A percentile compares a stretch with the other conserved stretches of the same genome.
Conservation (phyloP, 2,888 invertebrate genomes). For the Cancer borealis region DNA sequence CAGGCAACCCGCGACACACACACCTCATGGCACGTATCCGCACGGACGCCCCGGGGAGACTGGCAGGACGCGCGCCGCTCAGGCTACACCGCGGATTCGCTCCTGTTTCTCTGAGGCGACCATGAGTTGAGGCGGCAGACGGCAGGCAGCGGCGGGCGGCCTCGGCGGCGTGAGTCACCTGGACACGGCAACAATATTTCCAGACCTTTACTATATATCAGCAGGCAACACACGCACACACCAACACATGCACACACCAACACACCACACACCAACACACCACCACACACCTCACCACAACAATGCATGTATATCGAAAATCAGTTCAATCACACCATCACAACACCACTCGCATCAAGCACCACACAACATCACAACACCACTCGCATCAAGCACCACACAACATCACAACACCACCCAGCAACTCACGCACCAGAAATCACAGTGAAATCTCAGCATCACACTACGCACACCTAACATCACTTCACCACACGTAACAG, state of each 20-base stretch:
- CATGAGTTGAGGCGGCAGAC: slow-evolving; percentile 5
- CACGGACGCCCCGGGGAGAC: slow-evolving; percentile 11
- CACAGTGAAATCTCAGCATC: not conserved
- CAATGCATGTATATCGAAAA: too few species aligned
- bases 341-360: not conserved
- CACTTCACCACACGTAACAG: not conserved
- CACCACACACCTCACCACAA: not conserved
- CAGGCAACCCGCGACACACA: not conserved
- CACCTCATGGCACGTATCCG: slow-evolving; percentile 9
- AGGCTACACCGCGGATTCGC: not conserved
- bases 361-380: not conserved
- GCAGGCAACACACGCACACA: not conserved
- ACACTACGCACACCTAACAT: not conserved
- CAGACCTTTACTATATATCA: not conserved
- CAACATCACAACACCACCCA: not conserved
- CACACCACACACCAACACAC: not conserved
- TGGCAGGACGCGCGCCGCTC: not conserved
- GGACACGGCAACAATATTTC: not conserved
- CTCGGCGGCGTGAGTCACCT: not conserved
- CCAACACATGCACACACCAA: not conserved
- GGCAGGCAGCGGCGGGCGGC: not conserved
- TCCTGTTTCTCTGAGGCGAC: not conserved
- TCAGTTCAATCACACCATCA: not conserved
- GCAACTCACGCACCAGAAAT: not conserved
- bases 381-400: not conserved